These are phyloP conservation scores for Pseudococcus longispinus DNA, from an alignment of 2,888 invertebrate genomes.

Conservation along the genomic window DNA sequence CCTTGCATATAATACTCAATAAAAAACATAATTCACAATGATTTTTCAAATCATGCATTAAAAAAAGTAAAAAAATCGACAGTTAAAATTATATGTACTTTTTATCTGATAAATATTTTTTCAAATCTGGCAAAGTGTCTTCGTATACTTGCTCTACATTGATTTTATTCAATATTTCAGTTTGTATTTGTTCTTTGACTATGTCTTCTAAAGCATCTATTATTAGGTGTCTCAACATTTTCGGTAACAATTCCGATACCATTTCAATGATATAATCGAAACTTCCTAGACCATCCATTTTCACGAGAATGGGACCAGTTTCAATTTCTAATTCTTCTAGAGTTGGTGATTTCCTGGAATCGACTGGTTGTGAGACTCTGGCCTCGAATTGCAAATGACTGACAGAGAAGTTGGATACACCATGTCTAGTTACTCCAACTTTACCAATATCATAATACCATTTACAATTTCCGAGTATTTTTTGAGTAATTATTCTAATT, in stretches of 20 bases:
- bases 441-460: constrained; percentile 75
- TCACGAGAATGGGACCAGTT: constrained; percentile 80
- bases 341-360: constrained; percentile 75
- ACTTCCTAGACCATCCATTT: constrained; percentile 80
- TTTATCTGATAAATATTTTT: constrained; percentile 63
- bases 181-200: constrained; percentile 75
- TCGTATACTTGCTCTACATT: constrained; percentile 78
- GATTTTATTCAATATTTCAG: constrained; percentile 71
- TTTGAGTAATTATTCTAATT: constrained; percentile 80
- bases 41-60: too few species aligned
- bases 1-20: not conserved
- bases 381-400: constrained; percentile 74
- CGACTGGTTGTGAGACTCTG: constrained; percentile 76
- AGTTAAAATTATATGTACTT: not conserved
- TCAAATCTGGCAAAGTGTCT: constrained; percentile 70
- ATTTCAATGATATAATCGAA: constrained; percentile 83
- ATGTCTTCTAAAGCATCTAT: constrained; percentile 85
- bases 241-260: constrained; percentile 80
- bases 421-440: constrained; percentile 66
- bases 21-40: not conserved
- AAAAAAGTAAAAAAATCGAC: not conserved
- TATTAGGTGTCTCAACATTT: constrained; percentile 83
- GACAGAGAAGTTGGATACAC: constrained; percentile 78
- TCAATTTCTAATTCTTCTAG: constrained; percentile 79
- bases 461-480: constrained; percentile 75